phyloP scores from a whole-genome alignment of 2,888 invertebrate genomes.

The Yponomeuta malinellus region DNA sequence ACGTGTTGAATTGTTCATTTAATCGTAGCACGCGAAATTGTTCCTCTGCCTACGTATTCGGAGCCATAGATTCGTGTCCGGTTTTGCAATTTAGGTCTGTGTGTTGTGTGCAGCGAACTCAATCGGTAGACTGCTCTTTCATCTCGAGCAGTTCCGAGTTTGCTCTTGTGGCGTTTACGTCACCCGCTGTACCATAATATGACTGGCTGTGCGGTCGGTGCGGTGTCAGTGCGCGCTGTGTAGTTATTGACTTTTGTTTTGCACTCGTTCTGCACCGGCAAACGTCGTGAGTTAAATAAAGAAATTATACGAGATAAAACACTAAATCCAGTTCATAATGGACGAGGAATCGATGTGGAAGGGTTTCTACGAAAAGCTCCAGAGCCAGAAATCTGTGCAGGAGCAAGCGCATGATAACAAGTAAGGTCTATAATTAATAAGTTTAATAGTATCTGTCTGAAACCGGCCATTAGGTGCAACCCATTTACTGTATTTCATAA shows the following conservation, averaged over 20 bases:
- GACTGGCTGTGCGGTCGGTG: slow-evolving; percentile 9
- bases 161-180: slow-evolving; percentile 51
- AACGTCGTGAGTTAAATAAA: background rate
- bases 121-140: background rate
- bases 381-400: slow-evolving; percentile 77
- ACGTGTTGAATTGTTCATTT: slow-evolving; percentile 8
- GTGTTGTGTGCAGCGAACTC: background rate
- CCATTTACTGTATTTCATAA: too few species aligned
- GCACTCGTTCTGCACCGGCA: background rate
- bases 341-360: slow-evolving; percentile 89
- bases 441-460: background rate
- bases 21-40: background rate
- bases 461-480: background rate
- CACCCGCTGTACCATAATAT: slow-evolving; percentile 34
- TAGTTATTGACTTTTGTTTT: slow-evolving; percentile 7
- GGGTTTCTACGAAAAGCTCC: slow-evolving; percentile 81
- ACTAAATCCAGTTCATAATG: slow-evolving; percentile 38
- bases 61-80: background rate
- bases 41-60: background rate
- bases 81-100: background rate
- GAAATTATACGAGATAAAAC: background rate
- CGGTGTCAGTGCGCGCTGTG: slow-evolving; percentile 8
- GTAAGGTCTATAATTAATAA: slow-evolving; percentile 52
- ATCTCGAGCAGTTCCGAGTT: background rate
- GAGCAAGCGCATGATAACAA: slow-evolving; percentile 80